Evolutionary conservation across 2,888 invertebrate species (phyloP), one percentile per base, ranked within the genome.

Genomic region (Tetramorium bicarinatum): DNA sequence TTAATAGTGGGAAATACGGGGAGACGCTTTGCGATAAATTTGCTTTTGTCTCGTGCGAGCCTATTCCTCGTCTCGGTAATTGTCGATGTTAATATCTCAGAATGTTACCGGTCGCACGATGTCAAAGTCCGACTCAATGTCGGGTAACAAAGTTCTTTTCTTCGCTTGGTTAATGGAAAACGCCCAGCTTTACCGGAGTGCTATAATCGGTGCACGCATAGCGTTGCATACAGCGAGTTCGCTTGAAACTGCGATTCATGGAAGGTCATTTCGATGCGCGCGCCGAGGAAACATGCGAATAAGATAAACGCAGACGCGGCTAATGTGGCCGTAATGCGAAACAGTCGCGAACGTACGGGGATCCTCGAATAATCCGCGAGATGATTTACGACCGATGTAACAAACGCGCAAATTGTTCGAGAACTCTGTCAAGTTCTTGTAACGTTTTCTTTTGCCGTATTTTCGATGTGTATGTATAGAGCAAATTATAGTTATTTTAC

Each of bases 41-140:
- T 52, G 7, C 15, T 66, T 49, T 52, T 34, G 21, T 15, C 4
- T n/a, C 15, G n/a, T 34, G 34, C 15, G 3, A 38, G 15, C 25
- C 4, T n/a, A 38, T n/a, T 52, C 2, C 34, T 41, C 9, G 34
- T 21, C 8, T 18, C 13, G 11, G 15, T 29, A 41, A 76, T 54
- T 4, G 34, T n/a, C 56, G 13, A 56, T 44, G 44, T 64, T 21
- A 44, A 21, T 9, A 2, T 38, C 3, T 67, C 18, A 29, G 15
- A 21, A 9, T 1, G 21, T 44, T 44, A 67, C 15, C 29, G 15
- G 29, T 47, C n/a, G 49, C 25, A 15, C 18, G 15, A 67, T 81
- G 89, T 87, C 88, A 89, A 86, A 89, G 89, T 82, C 86, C 84
- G 84, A 71, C 38, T 89, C 72, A 82, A 82, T 85, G 86, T 75